Evolutionary conservation across 2,113 vertebrate genomes (phyloP).

Genomic region (Dolichotis patagonum): DNA sequence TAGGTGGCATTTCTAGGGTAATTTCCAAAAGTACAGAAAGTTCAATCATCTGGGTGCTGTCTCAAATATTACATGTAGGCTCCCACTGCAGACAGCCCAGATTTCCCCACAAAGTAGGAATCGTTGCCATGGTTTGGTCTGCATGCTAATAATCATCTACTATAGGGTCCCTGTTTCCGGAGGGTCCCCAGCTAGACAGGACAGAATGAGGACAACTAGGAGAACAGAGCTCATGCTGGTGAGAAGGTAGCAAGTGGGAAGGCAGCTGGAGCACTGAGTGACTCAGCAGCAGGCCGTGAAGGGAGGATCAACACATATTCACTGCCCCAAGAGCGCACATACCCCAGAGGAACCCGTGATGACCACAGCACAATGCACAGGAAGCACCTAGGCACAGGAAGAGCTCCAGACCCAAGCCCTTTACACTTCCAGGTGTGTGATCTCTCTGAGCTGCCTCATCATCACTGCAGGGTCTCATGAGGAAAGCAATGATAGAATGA

Average conservation of each 20-base stretch:
- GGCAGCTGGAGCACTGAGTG: neutral
- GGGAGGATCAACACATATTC: neutral
- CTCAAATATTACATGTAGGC: fast-evolving
- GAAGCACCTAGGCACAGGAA: neutral
- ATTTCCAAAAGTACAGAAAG: neutral
- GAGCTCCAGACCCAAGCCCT: neutral
- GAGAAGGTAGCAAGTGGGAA: neutral
- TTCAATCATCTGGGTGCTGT: neutral
- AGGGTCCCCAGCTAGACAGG: neutral
- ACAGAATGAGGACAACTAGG: neutral
- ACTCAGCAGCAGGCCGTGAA: neutral
- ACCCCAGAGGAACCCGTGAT: neutral
- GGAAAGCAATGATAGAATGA: neutral
- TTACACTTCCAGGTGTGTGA: neutral
- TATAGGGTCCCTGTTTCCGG: neutral
- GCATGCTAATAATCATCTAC: neutral
- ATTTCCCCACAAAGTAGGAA: neutral
- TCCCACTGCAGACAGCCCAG: neutral
- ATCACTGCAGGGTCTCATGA: neutral
- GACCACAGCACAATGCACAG: neutral
- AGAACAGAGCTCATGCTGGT: neutral
- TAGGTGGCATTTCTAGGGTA: neutral
- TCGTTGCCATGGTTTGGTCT: neutral
- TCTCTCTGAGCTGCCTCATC: neutral
- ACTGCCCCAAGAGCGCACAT: neutral